Conservation (phyloP, 2,888 invertebrate genomes). For the Phortica magna region DNA sequence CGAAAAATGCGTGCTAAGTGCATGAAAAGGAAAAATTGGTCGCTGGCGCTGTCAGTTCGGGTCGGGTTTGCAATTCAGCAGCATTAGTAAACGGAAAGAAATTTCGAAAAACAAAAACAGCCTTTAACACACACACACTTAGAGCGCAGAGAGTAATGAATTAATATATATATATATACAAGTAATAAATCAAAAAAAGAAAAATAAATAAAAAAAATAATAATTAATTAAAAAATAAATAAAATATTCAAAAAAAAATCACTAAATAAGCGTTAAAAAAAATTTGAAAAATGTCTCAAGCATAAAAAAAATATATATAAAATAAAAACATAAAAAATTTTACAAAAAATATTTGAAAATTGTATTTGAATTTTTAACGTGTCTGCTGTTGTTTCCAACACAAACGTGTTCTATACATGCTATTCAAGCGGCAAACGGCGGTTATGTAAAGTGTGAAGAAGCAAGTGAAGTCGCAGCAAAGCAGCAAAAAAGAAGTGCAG, state of each 20-base stretch:
- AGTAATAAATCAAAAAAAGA: conserved; percentile 40
- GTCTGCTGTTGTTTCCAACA: not conserved
- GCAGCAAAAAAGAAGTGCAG: not conserved
- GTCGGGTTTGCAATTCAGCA: conserved; percentile 77
- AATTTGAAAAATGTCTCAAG: not conserved
- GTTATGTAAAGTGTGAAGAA: conserved; percentile 17
- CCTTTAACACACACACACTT: not conserved
- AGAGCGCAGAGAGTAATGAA: conserved; percentile 1
- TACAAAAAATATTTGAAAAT: not conserved
- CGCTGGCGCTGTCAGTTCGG: conserved; percentile 76
- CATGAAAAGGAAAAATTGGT: conserved; percentile 70
- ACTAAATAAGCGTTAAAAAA: not conserved
- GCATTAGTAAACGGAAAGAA: conserved; percentile 67
- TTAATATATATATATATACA: conserved; percentile 32
- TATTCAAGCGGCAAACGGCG: not conserved
- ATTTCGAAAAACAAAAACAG: conserved; percentile 28
- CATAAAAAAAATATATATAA: not conserved
- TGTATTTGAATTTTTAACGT: conserved; percentile 24
- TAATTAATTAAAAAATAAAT: not conserved
- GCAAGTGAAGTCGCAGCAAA: conserved; percentile 2
- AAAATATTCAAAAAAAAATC: not conserved
- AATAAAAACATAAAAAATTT: not conserved
- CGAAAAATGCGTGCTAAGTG: conserved; percentile 60
- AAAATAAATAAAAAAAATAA: conserved; percentile 46
- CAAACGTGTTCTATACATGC: not conserved